Evolutionary conservation across 1,140 invertebrate species (phyloP), one percentile per base, ranked within the genome.

Genomic region (Calliopsis andreniformis): DNA sequence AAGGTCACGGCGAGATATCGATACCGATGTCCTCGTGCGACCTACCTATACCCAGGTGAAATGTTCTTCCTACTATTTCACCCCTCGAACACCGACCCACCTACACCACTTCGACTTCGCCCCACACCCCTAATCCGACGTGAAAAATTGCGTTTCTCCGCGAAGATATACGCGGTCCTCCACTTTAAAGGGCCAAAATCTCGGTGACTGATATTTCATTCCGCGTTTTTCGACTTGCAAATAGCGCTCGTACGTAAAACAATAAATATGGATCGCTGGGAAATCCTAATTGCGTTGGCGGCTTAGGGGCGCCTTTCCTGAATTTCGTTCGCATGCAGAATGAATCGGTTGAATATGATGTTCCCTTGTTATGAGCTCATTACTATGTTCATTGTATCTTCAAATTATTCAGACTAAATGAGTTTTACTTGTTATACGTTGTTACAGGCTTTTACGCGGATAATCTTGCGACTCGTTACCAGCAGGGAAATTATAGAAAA

Each of bases 91-190:
- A 2, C 43, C 30, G n/a, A 30, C 49, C 10, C 49, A 64, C 20
- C 32, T 30, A 49, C 51, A 28, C 20, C 2, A 23, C 25, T 14
- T 25, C 23, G 18, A 10, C 61, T 39, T 23, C 28, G 12, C 25
- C n/a, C 18, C 51, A 7, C 51, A 12, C 49, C 49, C 53, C 68
- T 86, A 87, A 86, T 87, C 83, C 83, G 81, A 86, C 71, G 79
- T 86, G 85, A 87, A 85, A 85, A 85, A 86, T 86, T 85, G 79
- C 85, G 76, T 85, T 80, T 76, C 78, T 70, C 69, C 32, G 43
- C 67, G 43, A 47, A 66, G 51, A 53, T 53, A 70, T 78, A 82
- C 64, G 69, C 64, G 68, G 51, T 51, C 45, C 56, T 75, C 55
- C 76, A 49, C 47, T 80, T 85, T 79, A 80, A 70, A 80, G 42